Evolutionary conservation across 2,888 invertebrate species (phyloP), one percentile per base, ranked within the genome.

Genomic region (Crioceris asparagi): DNA sequence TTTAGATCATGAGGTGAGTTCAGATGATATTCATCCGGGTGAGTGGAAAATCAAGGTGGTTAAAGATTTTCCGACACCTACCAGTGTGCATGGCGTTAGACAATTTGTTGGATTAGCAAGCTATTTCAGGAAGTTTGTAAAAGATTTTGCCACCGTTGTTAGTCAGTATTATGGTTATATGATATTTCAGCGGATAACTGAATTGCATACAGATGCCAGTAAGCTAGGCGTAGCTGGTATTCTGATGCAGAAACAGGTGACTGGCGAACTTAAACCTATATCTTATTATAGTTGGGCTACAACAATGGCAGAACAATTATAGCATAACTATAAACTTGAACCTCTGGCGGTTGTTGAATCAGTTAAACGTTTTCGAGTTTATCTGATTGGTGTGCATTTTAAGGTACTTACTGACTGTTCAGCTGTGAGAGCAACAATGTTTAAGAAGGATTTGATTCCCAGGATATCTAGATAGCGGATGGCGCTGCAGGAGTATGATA

Each of bases 241-340:
- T 19, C 23, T 47, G n/a, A 30, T 42, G 8, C 41, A 47, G 30
- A 17, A 33, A 6, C 29, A 18, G 2, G 31, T 36, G 10, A 25
- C 35, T 6, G 25, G 21, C 4, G 46, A 47, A 34, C 11, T 29
- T n/a, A 29, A 10, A 21, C 21, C 34, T 6, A 31, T 44, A 2
- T 36, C 33, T 4, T 43, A 35, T 38, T 47, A 21, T 35, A 44
- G 41, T 19, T n/a, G 27, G 12, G 33, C 40, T 12, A 47, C 45
- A 8, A 38, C 17, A 10, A 7, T 10, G 7, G 17, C 12, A 2
- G 41, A 45, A 29, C 21, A 47, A 35, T 35, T 32, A 6, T 44
- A 37, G 31, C 40, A 43, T 39, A 46, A 45, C 8, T 47, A 44
- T 25, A 43, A 46, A 17, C 32, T 43, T 11, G 43, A 46, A 37